Evolutionary conservation across 2,113 vertebrate species (phyloP), one percentile per base, ranked within the genome.

Genomic region (Lontra canadensis): DNA sequence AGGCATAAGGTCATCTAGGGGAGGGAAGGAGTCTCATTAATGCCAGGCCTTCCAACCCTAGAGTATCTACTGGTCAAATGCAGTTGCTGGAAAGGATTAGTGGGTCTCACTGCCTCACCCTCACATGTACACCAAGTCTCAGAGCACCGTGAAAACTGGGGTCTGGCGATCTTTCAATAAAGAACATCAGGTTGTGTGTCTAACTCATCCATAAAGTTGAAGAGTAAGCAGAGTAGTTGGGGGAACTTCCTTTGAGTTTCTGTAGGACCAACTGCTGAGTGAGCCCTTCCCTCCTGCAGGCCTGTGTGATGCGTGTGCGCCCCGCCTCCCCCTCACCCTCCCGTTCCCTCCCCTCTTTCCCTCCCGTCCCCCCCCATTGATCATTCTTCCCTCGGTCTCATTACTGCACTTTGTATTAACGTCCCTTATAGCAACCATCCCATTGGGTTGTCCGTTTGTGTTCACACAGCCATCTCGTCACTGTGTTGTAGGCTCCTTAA

Each of bases 311-410:
- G 23, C 23, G 2, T 42, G 36, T 42, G 11, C 12, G 6, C n/a
- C 2, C 69, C 15, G 11, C 29, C n/a, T n/a, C 2, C 49, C 39
- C 36, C 25, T 3, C 20, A 2, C 2, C 21, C 69, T 20, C 36
- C 69, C n/a, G 11, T 44, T 12, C n/a, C 7, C 69, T 39, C 9
- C 25, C 25, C 74, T 29, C 14, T 42, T 42, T n/a, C 25, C 73
- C 4, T 4, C 25, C 47, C 1, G 26, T 15, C 7, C 65, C 7
- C 3, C 21, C 29, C 26, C 39, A 34, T 0, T 7, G 7, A 21
- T 36, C 15, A 0, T 44, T 80, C n/a, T 31, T 55, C n/a, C 44
- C 3, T n/a, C 18, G 4, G 9, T 36, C 47, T 90, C 59, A 7
- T 13, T 31, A 20, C 3, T 25, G 26, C 69, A 36, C 36, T 69